Percentiles rank a stretch among this genome's conserved stretches.
Evolutionary conservation across 2,797 vertebrate genomes (phyloP).

Genomic region (Poecilia gillii): DNA sequence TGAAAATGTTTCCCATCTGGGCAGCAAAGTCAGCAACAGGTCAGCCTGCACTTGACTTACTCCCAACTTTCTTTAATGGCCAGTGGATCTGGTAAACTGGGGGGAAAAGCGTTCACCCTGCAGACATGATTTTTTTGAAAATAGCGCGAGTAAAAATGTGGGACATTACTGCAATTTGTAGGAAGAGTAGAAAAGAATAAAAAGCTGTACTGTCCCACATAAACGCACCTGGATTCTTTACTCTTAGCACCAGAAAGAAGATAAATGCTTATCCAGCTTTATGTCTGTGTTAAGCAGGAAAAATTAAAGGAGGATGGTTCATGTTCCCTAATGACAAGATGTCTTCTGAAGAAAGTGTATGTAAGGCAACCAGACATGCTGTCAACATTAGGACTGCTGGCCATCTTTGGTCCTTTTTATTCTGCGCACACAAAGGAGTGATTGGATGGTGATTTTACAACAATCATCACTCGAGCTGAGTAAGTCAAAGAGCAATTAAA

Average conservation of each 20-base stretch:
- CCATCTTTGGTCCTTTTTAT: neutral
- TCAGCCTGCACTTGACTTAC: neutral
- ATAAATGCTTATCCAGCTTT: neutral
- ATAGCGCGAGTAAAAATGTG: neutral
- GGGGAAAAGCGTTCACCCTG: neutral
- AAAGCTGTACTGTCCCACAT: neutral
- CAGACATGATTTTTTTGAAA: neutral
- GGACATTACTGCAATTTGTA: slow-evolving; percentile 1
- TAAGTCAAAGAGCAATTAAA: slow-evolving; percentile 4
- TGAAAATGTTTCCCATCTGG: neutral
- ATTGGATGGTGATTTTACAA: slow-evolving; percentile 2
- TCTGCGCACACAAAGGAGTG: neutral
- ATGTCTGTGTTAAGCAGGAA: neutral
- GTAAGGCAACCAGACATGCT: neutral
- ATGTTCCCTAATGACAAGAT: neutral
- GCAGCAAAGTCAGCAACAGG: neutral
- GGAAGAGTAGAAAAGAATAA: neutral
- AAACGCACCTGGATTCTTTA: neutral
- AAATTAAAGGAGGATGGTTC: neutral
- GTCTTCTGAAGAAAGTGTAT: neutral
- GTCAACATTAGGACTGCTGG: neutral
- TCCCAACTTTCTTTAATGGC: neutral
- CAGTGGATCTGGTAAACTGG: neutral
- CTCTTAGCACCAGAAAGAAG: neutral
- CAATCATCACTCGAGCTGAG: neutral